phyloP scores from a whole-genome alignment of 1,140 invertebrate species.

The Eueides isabella region DNA sequence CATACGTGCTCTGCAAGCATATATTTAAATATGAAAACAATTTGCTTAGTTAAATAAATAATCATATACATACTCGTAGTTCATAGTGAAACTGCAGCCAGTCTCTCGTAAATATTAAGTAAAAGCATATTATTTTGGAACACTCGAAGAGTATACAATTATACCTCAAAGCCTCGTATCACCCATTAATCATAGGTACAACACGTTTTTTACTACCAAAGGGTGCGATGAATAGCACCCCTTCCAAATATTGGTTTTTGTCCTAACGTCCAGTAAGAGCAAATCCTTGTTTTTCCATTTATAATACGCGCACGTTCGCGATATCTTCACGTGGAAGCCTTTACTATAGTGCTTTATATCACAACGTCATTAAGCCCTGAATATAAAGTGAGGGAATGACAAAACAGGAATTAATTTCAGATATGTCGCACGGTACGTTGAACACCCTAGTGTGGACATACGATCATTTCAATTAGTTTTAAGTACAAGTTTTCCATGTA shows the following conservation, averaged over 20 bases:
- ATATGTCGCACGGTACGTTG: constrained; percentile 79
- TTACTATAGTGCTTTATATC: constrained; percentile 71
- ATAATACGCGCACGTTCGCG: constrained; percentile 64
- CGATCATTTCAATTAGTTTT: constrained; percentile 10
- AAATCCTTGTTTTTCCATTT: constrained; percentile 78
- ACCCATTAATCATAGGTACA: constrained; percentile 75
- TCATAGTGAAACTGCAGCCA: too few relatives aligned
- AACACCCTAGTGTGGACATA: constrained; percentile 60
- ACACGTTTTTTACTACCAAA: constrained; percentile 73
- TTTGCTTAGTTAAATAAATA: too few relatives aligned
- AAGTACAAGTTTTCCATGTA: not conserved
- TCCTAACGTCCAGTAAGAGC: constrained; percentile 75
- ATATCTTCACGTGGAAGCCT: constrained; percentile 68
- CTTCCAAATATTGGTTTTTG: constrained; percentile 81
- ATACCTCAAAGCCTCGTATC: constrained; percentile 47
- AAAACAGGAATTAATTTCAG: constrained; percentile 82
- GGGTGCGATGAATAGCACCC: constrained; percentile 76
- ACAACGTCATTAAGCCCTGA: constrained; percentile 74
- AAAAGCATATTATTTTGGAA: too few relatives aligned
- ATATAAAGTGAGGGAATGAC: constrained; percentile 80
- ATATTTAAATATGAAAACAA: too few relatives aligned
- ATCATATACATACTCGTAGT: too few relatives aligned
- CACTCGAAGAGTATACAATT: constrained; percentile 23
- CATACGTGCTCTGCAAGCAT: too few relatives aligned
- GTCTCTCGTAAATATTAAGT: too few relatives aligned